A percentile compares a stretch with the other conserved stretches of the same genome.
phyloP scores from a whole-genome alignment of 1,140 invertebrate species.

The Pygmarrhopalites habei region DNA sequence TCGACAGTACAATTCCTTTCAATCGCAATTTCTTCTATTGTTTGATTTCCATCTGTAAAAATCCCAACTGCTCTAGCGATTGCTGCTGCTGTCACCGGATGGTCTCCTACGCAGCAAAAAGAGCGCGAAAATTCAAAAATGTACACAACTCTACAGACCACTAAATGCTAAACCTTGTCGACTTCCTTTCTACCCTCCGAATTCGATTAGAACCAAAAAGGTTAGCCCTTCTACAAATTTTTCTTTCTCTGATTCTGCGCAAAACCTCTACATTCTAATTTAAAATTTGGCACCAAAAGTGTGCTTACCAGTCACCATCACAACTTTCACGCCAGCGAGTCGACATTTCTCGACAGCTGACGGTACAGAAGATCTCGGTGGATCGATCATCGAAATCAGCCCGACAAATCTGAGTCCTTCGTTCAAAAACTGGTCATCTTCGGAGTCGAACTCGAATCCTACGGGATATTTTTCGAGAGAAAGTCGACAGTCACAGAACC shows the following conservation, averaged over 20 bases:
- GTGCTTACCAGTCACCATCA: constrained; percentile 53
- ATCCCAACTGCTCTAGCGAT: constrained; percentile 66
- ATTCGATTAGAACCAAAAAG: too few relatives aligned
- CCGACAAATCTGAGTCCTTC: constrained; percentile 45
- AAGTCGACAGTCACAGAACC: constrained; percentile 52
- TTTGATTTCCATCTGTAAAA: constrained; percentile 58
- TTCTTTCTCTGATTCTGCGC: too few relatives aligned
- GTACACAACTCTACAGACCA: too few relatives aligned
- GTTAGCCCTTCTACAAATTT: too few relatives aligned
- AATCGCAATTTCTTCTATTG: constrained; percentile 66
- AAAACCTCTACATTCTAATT: too few relatives aligned
- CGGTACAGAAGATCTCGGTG: constrained; percentile 42
- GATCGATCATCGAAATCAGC: constrained; percentile 46
- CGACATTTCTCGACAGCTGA: constrained; percentile 42
- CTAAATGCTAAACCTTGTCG: too few relatives aligned
- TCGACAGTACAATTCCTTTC: constrained; percentile 49
- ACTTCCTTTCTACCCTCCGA: too few relatives aligned
- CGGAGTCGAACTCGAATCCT: constrained; percentile 42
- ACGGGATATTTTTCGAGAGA: constrained; percentile 43
- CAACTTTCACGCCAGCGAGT: constrained; percentile 48
- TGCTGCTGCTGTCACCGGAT: constrained; percentile 71
- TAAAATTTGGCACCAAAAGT: too few relatives aligned
- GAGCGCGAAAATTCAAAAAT: too few relatives aligned
- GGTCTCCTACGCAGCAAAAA: constrained; percentile 51
- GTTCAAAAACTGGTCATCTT: constrained; percentile 44